Base-by-base conservation (phyloP, 37 sponge, comb jelly and placozoan genomes). In the Mnemiopsis leidyi region DNA sequence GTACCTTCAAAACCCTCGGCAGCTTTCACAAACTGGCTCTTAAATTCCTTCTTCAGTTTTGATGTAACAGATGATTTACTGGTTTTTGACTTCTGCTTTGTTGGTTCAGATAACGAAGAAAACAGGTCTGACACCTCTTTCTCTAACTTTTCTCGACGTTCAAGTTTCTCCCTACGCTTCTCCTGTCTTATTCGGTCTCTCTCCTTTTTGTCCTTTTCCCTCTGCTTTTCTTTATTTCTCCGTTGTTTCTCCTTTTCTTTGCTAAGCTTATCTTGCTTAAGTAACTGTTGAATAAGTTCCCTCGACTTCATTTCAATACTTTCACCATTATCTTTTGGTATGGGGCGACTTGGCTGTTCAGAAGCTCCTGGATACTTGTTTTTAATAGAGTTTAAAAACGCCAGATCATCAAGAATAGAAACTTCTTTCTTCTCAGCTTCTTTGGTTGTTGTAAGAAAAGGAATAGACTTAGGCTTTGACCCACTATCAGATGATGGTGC, bases 161-260 rank as follows among this genome's bases (percentile, higher is more conserved):
- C 90, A 21, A 40, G 26, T 61, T 85, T 85, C 9, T 85, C 90
- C 23, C 61, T 38, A 5, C 61, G 40, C 25, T 40, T 85, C 29
- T 85, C 90, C 24, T 85, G 90, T 25, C 90, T 13, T 0, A 85
- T 40, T 25, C 90, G 38, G 30, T 85, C 90, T 25, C 90, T 38
- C 25, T 85, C 90, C 48, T 85, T 85, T 40, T 85, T 85, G 23
- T 85, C 90, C 39, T 85, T 85, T 39, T 85, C 90, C 48, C 90
- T 38, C 29, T 85, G 90, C 26, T 85, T 85, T 37, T 85, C 90
- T 26, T 85, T 85, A 39, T 85, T 85, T 26, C 61, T 85, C 90
- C 90, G 2, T 25, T 85, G 90, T 33, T 85, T 85, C 26, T 85
- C 90, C 48, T 40, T 85, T 26, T 85, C 90, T 28, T 85, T 85